Conservation (phyloP, 2,113 vertebrate genomes). For the Physeter macrocephalus region DNA sequence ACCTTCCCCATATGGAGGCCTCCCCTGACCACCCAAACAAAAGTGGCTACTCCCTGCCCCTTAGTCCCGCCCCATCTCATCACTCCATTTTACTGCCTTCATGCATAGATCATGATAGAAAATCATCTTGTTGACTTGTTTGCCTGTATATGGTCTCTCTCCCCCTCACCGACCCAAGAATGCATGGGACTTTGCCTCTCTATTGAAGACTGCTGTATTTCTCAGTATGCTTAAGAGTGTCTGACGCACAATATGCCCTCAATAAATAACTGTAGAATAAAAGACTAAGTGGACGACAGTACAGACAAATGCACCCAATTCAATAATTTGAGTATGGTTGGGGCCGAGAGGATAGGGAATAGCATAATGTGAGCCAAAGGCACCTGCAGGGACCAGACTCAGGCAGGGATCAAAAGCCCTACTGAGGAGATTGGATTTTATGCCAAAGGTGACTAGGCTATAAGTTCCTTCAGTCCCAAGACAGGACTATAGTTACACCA, state of each 20-base stretch:
- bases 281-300: not conserved
- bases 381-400: not conserved
- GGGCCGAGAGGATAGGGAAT: not conserved
- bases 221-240: not conserved
- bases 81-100: not conserved
- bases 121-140: not conserved
- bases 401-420: not conserved
- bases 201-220: not conserved
- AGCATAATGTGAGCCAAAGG: not conserved
- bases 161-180: not conserved
- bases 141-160: not conserved
- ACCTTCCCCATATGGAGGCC: not conserved
- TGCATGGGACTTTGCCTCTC: not conserved
- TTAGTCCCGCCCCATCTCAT: not conserved
- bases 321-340: not conserved
- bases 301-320: not conserved
- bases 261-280: not conserved
- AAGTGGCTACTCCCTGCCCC: not conserved
- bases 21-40: not conserved
- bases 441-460: not conserved
- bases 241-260: not conserved
- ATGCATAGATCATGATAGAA: not conserved
- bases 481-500: not conserved
- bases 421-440: not conserved
- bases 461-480: not conserved